phyloP scores from a whole-genome alignment of 2,797 vertebrate species.

The Pachyuromys duprasi region DNA sequence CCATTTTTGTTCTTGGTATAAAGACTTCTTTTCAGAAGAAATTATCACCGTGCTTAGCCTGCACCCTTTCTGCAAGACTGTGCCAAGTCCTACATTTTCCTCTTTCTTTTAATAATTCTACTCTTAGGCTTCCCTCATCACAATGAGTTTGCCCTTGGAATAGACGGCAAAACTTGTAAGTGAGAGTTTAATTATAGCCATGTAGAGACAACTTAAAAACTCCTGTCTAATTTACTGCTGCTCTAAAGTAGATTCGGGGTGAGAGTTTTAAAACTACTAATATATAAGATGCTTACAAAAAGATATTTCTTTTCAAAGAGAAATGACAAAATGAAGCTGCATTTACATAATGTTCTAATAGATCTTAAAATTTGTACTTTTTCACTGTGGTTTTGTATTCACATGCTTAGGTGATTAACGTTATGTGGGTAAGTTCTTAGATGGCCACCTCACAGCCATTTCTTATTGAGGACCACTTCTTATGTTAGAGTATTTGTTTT shows the following conservation, averaged over 20 bases:
- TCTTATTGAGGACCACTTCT: neutral
- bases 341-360: constrained; percentile 53
- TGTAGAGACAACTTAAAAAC: constrained; percentile 87
- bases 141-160: constrained; percentile 85
- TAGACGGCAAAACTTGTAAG: constrained; percentile 75
- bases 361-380: neutral
- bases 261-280: constrained; percentile 83
- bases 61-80: constrained; percentile 74
- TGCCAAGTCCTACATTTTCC: constrained; percentile 81
- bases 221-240: constrained; percentile 87
- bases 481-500: neutral
- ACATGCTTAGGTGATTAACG: neutral
- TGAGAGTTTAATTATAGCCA: constrained; percentile 87
- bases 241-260: constrained; percentile 81
- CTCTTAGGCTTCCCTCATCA: constrained; percentile 71
- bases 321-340: constrained; percentile 74
- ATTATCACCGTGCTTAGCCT: constrained; percentile 72
- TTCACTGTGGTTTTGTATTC: neutral
- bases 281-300: constrained; percentile 73
- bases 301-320: constrained; percentile 83
- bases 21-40: constrained; percentile 78
- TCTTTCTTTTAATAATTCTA: constrained; percentile 78
- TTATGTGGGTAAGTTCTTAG: constrained; percentile 33
- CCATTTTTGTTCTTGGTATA: constrained; percentile 70
- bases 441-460: neutral